Evolutionary conservation across 2,888 invertebrate genomes (phyloP).

Genomic region (Uloborus plumipes): DNA sequence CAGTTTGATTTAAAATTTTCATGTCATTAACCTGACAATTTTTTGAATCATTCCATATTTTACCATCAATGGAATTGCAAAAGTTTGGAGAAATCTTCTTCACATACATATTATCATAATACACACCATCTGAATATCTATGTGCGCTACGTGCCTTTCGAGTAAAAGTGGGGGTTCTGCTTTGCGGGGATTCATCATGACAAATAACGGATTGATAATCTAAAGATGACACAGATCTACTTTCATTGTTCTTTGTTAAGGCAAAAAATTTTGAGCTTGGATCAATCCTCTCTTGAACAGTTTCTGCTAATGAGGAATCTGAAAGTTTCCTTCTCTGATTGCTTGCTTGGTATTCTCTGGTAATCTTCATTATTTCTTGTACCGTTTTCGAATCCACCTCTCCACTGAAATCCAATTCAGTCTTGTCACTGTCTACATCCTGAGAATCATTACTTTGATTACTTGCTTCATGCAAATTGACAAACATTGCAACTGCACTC

Average conservation of each 20-base stretch:
- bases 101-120: slow-evolving; percentile 38
- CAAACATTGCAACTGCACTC: slow-evolving; percentile 61
- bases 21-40: slow-evolving; percentile 24
- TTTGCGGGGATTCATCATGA: slow-evolving; percentile 7
- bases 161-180: not conserved
- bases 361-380: not conserved
- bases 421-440: not conserved
- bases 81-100: slow-evolving; percentile 22
- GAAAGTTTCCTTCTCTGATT: slow-evolving; percentile 44
- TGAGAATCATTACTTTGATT: not conserved
- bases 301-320: slow-evolving; percentile 34
- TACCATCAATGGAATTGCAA: slow-evolving; percentile 21
- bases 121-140: slow-evolving; percentile 52
- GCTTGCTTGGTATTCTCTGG: not conserved
- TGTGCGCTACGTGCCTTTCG: slow-evolving; percentile 51
- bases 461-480: slow-evolving; percentile 56
- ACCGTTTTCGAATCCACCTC: not conserved
- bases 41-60: slow-evolving; percentile 34
- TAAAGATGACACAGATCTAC: slow-evolving; percentile 33
- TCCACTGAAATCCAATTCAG: not conserved
- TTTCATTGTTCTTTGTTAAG: slow-evolving; percentile 22
- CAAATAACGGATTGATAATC: slow-evolving; percentile 20
- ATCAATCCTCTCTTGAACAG: slow-evolving; percentile 3
- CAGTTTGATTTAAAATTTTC: slow-evolving; percentile 36
- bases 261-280: slow-evolving; percentile 24